Evolutionary conservation across 2,113 vertebrate genomes (phyloP), one percentile per base, ranked within the genome.

Genomic region (Cinclus mexicanus): DNA sequence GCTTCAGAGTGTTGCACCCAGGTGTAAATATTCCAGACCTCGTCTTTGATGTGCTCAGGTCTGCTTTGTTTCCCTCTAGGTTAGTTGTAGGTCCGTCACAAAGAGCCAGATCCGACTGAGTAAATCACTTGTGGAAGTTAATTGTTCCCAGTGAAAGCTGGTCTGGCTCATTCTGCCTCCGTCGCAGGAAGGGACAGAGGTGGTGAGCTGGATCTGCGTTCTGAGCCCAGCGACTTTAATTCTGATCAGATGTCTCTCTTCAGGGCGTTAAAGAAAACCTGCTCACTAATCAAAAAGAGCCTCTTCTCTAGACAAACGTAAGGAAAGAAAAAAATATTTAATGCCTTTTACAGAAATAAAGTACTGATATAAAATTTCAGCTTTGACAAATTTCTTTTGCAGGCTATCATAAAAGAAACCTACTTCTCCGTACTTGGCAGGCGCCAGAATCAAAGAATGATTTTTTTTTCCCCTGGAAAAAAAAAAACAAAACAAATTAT

Each of bases 41-140:
- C 5, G 12, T 57, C 89, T 91, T 94, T 79, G 77, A 91, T 63
- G 83, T 63, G 64, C 74, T 91, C 79, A 83, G 80, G 90, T 89
- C 90, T 90, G 93, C 91, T 95, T 90, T 90, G 79, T 95, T 95
- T 95, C 93, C 63, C 87, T 89, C 59, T 87, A 74, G 61, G 37
- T 55, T 84, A 85, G 89, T 33, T 67, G 84, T 71, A 75, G 74
- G 88, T 64, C 89, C 16, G 79, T 74, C 81, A 89, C 95, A 93
- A 92, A 85, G 89, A 94, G 93, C 85, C 92, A 95, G 96, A 94
- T 94, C 94, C 42, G 82, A 93, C 12, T 83, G 85, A 93, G 89
- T 97, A 93, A 96, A 69, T 95, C 69, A 90, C 86, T 95, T 96
- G 87, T 95, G 93, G 93, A 95, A 97, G 94, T 97, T 96, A 97